phyloP scores from a whole-genome alignment of 2,888 invertebrate genomes.

The Euplexia lucipara region DNA sequence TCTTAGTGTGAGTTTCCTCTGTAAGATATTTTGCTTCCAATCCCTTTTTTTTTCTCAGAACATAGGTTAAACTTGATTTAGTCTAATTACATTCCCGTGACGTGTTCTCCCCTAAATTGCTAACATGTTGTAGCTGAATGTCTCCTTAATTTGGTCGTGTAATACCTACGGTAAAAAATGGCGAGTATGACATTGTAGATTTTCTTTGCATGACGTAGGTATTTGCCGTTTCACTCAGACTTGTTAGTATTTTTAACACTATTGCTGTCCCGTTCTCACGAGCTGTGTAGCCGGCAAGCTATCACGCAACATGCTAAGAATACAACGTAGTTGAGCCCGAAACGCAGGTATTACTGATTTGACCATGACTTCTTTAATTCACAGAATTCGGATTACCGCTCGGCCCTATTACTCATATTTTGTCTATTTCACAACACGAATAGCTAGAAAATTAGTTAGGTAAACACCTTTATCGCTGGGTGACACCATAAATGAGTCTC shows the following conservation, averaged over 20 bases:
- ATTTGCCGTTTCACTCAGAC: conserved; percentile 48
- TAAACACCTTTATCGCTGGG: not conserved
- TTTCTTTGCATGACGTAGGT: conserved; percentile 66
- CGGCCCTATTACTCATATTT: conserved; percentile 15
- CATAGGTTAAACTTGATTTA: conserved; percentile 4
- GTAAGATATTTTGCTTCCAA: conserved; percentile 19
- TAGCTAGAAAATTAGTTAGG: conserved; percentile 3
- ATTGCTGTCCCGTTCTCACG: conserved; percentile 55
- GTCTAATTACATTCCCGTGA: conserved; percentile 39
- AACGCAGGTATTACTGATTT: conserved; percentile 45
- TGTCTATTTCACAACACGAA: conserved; percentile 3
- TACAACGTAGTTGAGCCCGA: conserved; percentile 32
- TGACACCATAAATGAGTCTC: conserved; percentile 9
- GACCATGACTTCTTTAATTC: conserved; percentile 35
- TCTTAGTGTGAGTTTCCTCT: conserved; percentile 50
- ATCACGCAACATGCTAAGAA: conserved; percentile 43
- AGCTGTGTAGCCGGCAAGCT: conserved; percentile 4
- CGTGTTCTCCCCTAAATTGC: conserved; percentile 31
- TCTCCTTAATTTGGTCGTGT: conserved; percentile 76
- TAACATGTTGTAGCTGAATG: conserved; percentile 50
- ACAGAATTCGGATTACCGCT: conserved; percentile 16
- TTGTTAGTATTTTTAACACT: conserved; percentile 41
- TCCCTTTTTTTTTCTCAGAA: conserved; percentile 10
- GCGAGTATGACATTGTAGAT: conserved; percentile 71
- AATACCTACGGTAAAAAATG: conserved; percentile 76